Evolutionary conservation across 1,140 invertebrate genomes (phyloP).

Genomic region (Branchinecta lindahli): DNA sequence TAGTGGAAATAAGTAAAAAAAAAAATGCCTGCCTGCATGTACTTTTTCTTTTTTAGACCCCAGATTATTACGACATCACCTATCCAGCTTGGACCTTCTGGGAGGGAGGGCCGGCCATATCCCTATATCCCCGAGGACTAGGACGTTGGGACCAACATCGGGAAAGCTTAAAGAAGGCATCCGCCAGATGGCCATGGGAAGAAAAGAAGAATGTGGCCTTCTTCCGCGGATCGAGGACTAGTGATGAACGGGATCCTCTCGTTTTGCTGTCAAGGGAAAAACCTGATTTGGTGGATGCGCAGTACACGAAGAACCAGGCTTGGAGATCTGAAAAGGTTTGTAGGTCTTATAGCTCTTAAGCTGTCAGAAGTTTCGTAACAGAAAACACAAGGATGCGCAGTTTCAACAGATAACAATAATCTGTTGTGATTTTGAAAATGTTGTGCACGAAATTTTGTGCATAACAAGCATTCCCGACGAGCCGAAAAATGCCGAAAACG

Average conservation of each 20-base stretch:
- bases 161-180: slow-evolving; percentile 46
- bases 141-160: slow-evolving; percentile 80
- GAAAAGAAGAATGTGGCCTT: slow-evolving; percentile 60
- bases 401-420: too few species aligned
- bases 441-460: too few species aligned
- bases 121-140: slow-evolving; percentile 76
- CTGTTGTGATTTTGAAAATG: too few species aligned
- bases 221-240: slow-evolving; percentile 87
- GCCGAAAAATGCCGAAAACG: too few species aligned
- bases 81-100: slow-evolving; percentile 97
- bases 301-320: slow-evolving; percentile 95
- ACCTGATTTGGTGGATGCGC: slow-evolving; percentile 69
- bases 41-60: slow-evolving; percentile 38
- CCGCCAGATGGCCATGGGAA: slow-evolving; percentile 53
- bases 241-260: slow-evolving; percentile 72
- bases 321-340: slow-evolving; percentile 77
- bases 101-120: slow-evolving; percentile 91
- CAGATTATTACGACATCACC: slow-evolving; percentile 75
- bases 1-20: too few species aligned
- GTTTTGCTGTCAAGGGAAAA: slow-evolving; percentile 61
- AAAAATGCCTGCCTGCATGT: too few species aligned
- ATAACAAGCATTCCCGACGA: too few species aligned
- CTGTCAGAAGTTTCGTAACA: too few species aligned
- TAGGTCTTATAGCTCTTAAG: too few species aligned
- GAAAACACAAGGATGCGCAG: too few species aligned